phyloP scores from a whole-genome alignment of 1,140 invertebrate species.

The Tribolium madens region DNA sequence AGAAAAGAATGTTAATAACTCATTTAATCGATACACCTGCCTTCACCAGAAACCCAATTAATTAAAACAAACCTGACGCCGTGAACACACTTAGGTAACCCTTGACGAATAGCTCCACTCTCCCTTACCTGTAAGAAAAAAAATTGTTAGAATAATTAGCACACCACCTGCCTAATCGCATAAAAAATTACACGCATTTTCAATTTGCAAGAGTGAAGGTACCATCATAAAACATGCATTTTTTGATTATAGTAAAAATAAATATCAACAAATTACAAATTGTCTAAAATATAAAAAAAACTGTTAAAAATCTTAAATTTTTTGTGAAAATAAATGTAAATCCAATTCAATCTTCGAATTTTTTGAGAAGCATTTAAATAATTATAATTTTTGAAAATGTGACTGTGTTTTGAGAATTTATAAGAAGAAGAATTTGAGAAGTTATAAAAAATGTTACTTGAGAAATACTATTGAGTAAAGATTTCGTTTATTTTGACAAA shows the following conservation, averaged over 20 bases:
- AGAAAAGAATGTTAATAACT: not conserved
- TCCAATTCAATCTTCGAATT: no score
- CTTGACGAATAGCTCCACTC: not conserved
- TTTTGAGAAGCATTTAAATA: no score
- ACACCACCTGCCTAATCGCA: constrained; percentile 20
- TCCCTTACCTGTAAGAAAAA: not conserved
- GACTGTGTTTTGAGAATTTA: no score
- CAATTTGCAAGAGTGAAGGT: constrained; percentile 18
- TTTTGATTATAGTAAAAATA: not conserved
- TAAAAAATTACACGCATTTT: constrained; percentile 30
- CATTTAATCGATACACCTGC: not conserved
- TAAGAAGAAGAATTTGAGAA: no score
- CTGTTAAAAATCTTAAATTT: no score
- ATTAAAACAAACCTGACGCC: not conserved
- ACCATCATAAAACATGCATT: constrained; percentile 2
- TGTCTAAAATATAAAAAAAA: no score
- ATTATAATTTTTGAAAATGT: no score
- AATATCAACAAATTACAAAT: no score
- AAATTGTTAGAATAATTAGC: not conserved
- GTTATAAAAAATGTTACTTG: no score
- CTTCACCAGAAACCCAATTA: not conserved
- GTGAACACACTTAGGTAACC: not conserved
- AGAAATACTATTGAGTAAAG: no score
- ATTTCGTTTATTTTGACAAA: no score
- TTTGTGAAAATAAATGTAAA: no score